Evolutionary conservation across 2,113 vertebrate genomes (phyloP), one percentile per base, ranked within the genome.

Genomic region (Oreochromis aureus): DNA sequence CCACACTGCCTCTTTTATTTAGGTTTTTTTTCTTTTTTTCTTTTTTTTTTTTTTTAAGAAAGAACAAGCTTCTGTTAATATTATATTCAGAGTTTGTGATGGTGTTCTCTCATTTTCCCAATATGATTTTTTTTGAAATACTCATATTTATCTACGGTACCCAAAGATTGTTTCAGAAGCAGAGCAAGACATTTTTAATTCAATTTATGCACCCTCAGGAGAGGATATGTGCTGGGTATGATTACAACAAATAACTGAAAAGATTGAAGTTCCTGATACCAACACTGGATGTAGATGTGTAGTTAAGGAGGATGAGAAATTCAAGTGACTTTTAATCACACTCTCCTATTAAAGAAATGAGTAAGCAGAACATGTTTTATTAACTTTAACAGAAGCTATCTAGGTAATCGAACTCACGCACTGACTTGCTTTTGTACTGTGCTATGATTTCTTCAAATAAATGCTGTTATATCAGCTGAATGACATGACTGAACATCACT

Each of bases 151-250:
- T 51, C 41, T 30, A 76, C 1, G 10, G 41, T 48, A 51, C 41
- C 44, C 44, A 19, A 51, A 51, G 44, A 76, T 48, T 76, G 44
- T 76, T 76, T 76, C 22, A 19, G 24, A 19, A 30, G 24, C 71
- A 76, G 71, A 76, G 44, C 24, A 30, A 48, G 41, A 76, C 24
- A 46, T 76, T 76, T 66, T 51, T 76, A 76, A 76, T 76, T 76
- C 44, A 76, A 76, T 32, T 76, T 32, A 30, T 76, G 44, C 24
- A 48, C 24, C 44, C 71, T 32, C 71, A 51, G 44, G 44, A 76
- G 71, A 76, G 6, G 69, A 51, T 30, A 27, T 18, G 69, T 76
- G 41, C 41, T 48, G 44, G 44, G 18, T 76, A 48, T 48, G 44
- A 76, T 76, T 48, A 48, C 71, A 76, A 19, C 69, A 30, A 46